Conservation (phyloP, 2,888 invertebrate species). For the Nezara viridula region DNA sequence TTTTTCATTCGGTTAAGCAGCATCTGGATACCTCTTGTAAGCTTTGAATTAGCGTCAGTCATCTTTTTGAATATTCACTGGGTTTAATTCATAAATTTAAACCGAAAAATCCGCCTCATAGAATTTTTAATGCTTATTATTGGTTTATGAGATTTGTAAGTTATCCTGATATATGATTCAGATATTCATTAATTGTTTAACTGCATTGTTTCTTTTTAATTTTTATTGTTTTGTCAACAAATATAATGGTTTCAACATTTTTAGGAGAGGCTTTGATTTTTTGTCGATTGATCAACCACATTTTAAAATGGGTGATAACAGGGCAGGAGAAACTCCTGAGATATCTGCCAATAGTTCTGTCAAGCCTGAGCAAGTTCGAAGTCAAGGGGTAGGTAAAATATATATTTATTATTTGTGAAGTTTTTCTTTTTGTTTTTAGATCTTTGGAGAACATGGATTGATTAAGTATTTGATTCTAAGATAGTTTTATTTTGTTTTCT, state of each 20-base stretch:
- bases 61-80: constrained; percentile 40
- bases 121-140: not conserved
- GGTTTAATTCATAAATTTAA: not conserved
- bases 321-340: constrained; percentile 44
- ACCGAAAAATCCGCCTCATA: not conserved
- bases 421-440: not conserved
- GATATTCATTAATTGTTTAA: not conserved
- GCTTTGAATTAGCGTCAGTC: constrained; percentile 50
- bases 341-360: constrained; percentile 43
- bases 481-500: not conserved
- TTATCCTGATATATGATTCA: not conserved
- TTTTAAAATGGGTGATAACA: constrained; percentile 54
- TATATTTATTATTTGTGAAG: not conserved
- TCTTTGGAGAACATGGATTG: not conserved
- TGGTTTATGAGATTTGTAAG: not conserved
- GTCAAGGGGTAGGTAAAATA: constrained; percentile 63
- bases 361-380: constrained; percentile 64
- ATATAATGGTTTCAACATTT: not conserved
- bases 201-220: not conserved
- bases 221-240: not conserved
- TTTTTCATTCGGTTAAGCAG: constrained; percentile 47
- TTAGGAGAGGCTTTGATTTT: constrained; percentile 5
- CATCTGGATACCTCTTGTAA: constrained; percentile 50
- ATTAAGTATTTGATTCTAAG: not conserved
- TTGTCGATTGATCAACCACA: not conserved